Evolutionary conservation across 2,113 vertebrate genomes (phyloP), one percentile per base, ranked within the genome.

Genomic region (Pomatostomus ruficeps): DNA sequence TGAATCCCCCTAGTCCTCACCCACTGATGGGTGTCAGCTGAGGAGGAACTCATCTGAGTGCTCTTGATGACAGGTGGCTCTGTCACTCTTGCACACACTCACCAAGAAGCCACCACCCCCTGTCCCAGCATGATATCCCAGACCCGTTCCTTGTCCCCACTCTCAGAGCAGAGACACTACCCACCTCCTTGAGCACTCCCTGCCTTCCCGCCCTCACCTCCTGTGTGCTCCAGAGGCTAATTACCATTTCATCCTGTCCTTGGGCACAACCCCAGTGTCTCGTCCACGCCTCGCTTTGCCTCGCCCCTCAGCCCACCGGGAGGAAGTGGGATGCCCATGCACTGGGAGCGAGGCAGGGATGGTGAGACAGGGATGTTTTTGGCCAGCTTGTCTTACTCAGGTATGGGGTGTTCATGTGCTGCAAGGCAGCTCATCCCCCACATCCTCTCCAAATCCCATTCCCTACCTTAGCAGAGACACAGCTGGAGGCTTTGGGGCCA

Each of bases 221-320:
- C 70, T 29, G 28, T 7, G 31, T 6, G 5, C 75, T 88, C 67
- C 82, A 35, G 54, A 4, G 0, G 13, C 43, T 80, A 35, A 82
- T 83, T 83, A 70, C 42, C 33, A 28, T 93, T 95, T 94, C 91
- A 63, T 90, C 16, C 75, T 67, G 42, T 62, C 88, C 82, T 46
- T 59, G 65, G 84, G 87, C 91, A 92, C 89, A 96, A 58, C 51
- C 61, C 19, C 65, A 71, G 86, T 9, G 0, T 59, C 93, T 84
- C 63, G 59, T 80, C 57, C 62, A 22, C 3, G 0, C 67, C 82
- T 72, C 7, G 0, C 31, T 5, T 9, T 7, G 2, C 77, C 57
- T 65, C 1, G 0, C 68, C 65, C 73, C 85, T 62, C 92, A 38
- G 2, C 91, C 79, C 82, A 72, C 51, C 42, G 49, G 28, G 36